A percentile compares a stretch with the other conserved stretches of the same genome.
These are phyloP conservation scores for Mus spicilegus DNA, from an alignment of 2,113 vertebrate species.

Conservation along the genomic window DNA sequence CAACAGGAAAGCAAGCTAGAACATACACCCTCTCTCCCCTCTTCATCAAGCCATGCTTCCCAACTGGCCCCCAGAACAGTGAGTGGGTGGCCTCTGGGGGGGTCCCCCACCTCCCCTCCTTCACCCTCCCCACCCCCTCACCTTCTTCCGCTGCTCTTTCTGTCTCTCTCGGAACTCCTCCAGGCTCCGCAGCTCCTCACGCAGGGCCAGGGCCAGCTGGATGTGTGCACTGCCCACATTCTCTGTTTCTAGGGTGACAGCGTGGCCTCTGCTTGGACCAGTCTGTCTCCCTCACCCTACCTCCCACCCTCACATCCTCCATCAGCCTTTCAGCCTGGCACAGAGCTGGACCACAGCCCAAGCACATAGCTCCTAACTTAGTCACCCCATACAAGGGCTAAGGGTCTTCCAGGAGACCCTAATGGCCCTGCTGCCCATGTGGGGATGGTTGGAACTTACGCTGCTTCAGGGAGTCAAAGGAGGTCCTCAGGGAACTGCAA, in stretches of 20 bases:
- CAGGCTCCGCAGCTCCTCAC: slow-evolving; percentile 93
- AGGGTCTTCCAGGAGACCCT: background rate
- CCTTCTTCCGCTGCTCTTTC: slow-evolving; percentile 97
- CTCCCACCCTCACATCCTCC: background rate
- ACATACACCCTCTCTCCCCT: background rate
- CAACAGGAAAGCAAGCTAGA: background rate
- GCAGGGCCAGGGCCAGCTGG: slow-evolving; percentile 91
- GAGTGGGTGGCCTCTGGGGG: background rate
- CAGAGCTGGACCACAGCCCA: background rate
- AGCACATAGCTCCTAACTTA: background rate
- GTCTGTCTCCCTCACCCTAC: too few relatives aligned
- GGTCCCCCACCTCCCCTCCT: background rate
- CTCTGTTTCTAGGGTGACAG: slow-evolving; percentile 91
- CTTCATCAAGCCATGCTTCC: background rate
- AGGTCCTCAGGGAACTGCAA: slow-evolving; percentile 92
- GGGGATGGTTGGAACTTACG: slow-evolving; percentile 88
- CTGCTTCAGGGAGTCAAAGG: slow-evolving; percentile 94
- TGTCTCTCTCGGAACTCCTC: slow-evolving; percentile 96
- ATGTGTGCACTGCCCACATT: slow-evolving; percentile 94
- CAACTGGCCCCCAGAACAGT: background rate
- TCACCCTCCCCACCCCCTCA: slow-evolving; percentile 67
- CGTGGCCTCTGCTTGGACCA: background rate
- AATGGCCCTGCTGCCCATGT: too few relatives aligned
- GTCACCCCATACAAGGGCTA: background rate
- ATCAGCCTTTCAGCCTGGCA: background rate